Evolutionary conservation across 2,113 vertebrate genomes (phyloP).

Genomic region (Rhea pennata): DNA sequence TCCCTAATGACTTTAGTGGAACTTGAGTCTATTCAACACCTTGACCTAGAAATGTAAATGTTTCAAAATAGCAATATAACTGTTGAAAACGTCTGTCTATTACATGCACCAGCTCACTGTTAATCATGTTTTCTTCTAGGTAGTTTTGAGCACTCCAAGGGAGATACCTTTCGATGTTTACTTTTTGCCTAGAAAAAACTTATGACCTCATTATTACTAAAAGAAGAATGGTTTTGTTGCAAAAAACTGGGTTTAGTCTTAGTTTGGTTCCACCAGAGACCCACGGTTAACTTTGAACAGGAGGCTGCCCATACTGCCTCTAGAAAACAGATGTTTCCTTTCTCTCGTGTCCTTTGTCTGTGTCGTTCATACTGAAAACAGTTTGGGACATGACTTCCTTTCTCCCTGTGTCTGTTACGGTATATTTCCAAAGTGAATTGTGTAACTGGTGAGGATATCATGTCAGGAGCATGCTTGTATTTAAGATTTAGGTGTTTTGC

Average conservation of each 20-base stretch:
- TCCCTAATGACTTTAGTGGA: neutral
- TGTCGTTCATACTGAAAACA: neutral
- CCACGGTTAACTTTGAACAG: fast-evolving
- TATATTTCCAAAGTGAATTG: neutral
- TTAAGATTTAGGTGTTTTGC: neutral
- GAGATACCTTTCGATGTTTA: neutral
- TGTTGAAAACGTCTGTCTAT: neutral
- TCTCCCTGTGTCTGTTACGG: neutral
- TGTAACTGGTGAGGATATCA: neutral
- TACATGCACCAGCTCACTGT: neutral
- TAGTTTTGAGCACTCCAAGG: neutral
- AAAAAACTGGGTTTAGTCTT: neutral
- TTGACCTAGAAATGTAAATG: neutral
- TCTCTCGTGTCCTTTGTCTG: neutral
- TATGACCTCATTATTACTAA: neutral
- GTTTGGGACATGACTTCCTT: neutral
- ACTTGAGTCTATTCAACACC: neutral
- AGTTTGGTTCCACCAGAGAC: neutral
- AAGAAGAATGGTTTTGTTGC: neutral
- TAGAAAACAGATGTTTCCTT: neutral
- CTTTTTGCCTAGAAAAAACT: neutral
- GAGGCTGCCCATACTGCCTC: neutral
- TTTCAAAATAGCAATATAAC: neutral
- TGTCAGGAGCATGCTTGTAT: neutral
- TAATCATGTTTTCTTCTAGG: neutral